These are phyloP conservation scores for Drosophila arawakana DNA, from an alignment of 1,140 invertebrate species.

Conservation along the genomic window DNA sequence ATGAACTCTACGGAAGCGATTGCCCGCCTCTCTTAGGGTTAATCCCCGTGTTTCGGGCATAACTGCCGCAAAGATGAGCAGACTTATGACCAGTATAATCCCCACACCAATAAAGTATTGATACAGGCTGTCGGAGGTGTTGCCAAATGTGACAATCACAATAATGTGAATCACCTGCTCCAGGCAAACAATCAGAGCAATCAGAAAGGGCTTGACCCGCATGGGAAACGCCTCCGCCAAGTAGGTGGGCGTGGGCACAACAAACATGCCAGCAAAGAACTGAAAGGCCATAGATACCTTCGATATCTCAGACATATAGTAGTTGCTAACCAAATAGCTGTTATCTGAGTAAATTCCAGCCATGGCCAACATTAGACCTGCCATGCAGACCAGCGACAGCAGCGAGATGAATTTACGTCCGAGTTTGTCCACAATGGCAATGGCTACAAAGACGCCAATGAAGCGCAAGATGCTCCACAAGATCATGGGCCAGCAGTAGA, in stretches of 20 bases:
- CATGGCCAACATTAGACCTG: slow-evolving; percentile 46
- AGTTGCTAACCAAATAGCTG: slow-evolving; percentile 8
- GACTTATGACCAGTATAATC: slow-evolving; percentile 36
- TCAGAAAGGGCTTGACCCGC: slow-evolving; percentile 50
- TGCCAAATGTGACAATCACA: slow-evolving; percentile 42
- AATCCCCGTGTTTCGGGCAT: slow-evolving; percentile 52
- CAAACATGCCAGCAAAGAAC: slow-evolving; percentile 55
- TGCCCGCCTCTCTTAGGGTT: slow-evolving; percentile 45
- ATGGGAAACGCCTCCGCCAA: slow-evolving; percentile 62
- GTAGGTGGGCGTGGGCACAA: slow-evolving; percentile 44
- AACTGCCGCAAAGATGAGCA: slow-evolving; percentile 24
- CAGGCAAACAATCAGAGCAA: slow-evolving; percentile 38
- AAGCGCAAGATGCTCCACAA: slow-evolving; percentile 51
- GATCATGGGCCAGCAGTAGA: slow-evolving; percentile 44
- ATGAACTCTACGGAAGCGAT: slow-evolving; percentile 41
- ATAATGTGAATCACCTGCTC: slow-evolving; percentile 63
- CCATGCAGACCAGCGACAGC: slow-evolving; percentile 44
- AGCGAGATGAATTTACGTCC: slow-evolving; percentile 52
- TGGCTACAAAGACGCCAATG: slow-evolving; percentile 30
- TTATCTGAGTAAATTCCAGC: slow-evolving; percentile 43
- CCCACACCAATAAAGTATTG: slow-evolving; percentile 46
- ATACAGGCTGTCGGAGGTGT: slow-evolving; percentile 14
- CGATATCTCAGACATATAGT: slow-evolving; percentile 47
- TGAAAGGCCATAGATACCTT: slow-evolving; percentile 47
- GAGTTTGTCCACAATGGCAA: slow-evolving; percentile 38